Base-by-base conservation (phyloP, 2,113 vertebrate species). In the Trogon surrucura region DNA sequence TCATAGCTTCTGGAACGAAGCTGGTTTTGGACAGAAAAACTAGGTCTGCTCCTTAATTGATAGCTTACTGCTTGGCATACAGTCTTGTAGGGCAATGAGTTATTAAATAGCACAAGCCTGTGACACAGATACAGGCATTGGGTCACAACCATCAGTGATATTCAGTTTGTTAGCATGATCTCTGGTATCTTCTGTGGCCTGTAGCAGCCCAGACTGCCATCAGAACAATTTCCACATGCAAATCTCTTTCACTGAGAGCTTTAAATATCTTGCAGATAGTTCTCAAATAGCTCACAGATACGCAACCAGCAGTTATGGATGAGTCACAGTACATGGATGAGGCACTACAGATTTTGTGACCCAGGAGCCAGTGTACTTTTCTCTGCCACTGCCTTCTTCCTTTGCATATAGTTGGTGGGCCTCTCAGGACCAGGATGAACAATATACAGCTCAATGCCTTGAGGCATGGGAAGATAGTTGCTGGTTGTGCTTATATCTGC, bases 291-390 rank as follows among this genome's bases (percentile, higher is more conserved):
- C 16, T 79, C 56, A 74, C 13, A 34, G 25, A 19, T 66, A 13
- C 2, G 25, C 27, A 66, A 17, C 23, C 34, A n/a, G 16, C 20
- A 84, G 34, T 48, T 64, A 2, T 44, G 57, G 10, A 13, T 50
- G 25, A 14, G 4, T 14, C 56, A 72, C 11, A 36, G 65, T 20
- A n/a, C 13, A 47, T 36, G 36, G 0, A 0, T 47, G 34, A 34
- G 36, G 8, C 6, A 17, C 18, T 77, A 30, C 23, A 74, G 41
- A 6, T 41, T 57, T 61, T 0, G 5, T 36, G 58, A 60, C 11
- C 13, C 36, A 25, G 23, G 15, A 62, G 13, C 8, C 13, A 30
- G 23, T 4, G 30, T 25, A 34, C 29, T 85, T 54, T 69, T 58
- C n/a, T 45, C 16, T 80, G 27, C 8, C 6, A 26, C 29, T 45